Base-by-base conservation (phyloP, 2,888 invertebrate species). In the Elmis aenea region DNA sequence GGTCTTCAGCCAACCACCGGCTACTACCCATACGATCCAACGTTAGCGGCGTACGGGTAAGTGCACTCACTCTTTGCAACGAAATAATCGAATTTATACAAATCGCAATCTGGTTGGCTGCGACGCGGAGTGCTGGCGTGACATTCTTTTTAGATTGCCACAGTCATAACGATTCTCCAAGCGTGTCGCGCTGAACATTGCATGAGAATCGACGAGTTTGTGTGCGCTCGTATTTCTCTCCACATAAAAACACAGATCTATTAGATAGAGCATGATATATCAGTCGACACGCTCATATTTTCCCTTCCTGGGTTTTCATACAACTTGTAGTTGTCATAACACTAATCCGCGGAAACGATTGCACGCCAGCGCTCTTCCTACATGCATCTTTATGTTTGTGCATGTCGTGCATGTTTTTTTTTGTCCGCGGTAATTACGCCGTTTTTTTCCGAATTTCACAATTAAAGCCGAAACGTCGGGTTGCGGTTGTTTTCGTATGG, bases 21-120 rank as follows among this genome's bases (percentile, higher is more conserved):
- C 61, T 91, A 91, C 76, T 90, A 91, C 75, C 88, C 90, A 52
- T 92, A 91, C 73, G 91, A 92, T 74, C 90, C 91, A 41, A 85
- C 91, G 70, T 78, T 88, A 58, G 88, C 90, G 50, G 90, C 91
- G 64, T 91, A 91, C 72, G 91, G 91, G 91, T 91, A 79, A 83
- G 88, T 83, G 13, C 13, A 47, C n/a, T 13, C 13, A 21, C 3
- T 23, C 13, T 21, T 10, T 13, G 16, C 5, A 20, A 3, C 5
- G 25, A 21, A 33, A 33, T 24, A 26, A 25, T 26, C 10, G 5
- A 15, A n/a, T 8, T 27, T 27, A 15, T 11, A 13, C 5, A 27
- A 11, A 5, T 10, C 10, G 15, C 20, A 30, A 9, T 10, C 13
- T n/a, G 14, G 13, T 13, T 9, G 11, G 9, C 23, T 10, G 14